These are phyloP conservation scores for Rhadina sibilatrix DNA, from an alignment of 2,113 vertebrate species.

Conservation along the genomic window DNA sequence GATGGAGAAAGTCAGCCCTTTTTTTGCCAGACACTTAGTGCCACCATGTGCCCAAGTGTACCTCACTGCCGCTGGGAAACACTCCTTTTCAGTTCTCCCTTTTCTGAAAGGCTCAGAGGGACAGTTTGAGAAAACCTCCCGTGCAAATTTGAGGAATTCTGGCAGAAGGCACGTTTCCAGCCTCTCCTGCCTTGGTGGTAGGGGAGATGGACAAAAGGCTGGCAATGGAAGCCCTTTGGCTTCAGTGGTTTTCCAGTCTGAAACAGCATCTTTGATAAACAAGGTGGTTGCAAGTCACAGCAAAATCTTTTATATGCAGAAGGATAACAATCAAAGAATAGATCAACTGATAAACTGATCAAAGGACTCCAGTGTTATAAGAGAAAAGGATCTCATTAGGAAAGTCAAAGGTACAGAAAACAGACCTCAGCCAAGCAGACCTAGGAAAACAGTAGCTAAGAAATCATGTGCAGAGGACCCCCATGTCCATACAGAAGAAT, in stretches of 20 bases:
- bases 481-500: neutral
- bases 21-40: neutral
- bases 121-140: neutral
- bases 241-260: neutral
- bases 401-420: neutral
- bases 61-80: neutral
- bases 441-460: neutral
- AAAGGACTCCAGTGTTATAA: neutral
- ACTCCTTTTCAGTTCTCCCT: neutral
- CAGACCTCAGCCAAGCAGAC: neutral
- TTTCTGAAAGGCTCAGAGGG: neutral
- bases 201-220: neutral
- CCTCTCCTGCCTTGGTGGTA: fast-evolving
- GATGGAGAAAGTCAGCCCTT: neutral
- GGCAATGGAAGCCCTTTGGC: neutral
- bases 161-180: neutral
- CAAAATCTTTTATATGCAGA: neutral
- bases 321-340: neutral
- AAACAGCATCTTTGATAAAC: neutral
- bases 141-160: neutral
- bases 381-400: neutral
- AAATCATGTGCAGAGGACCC: neutral
- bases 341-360: neutral
- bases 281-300: neutral
- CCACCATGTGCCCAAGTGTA: neutral